These are phyloP conservation scores for Atractosteus spatula DNA, from an alignment of 2,113 vertebrate genomes.

Conservation along the genomic window DNA sequence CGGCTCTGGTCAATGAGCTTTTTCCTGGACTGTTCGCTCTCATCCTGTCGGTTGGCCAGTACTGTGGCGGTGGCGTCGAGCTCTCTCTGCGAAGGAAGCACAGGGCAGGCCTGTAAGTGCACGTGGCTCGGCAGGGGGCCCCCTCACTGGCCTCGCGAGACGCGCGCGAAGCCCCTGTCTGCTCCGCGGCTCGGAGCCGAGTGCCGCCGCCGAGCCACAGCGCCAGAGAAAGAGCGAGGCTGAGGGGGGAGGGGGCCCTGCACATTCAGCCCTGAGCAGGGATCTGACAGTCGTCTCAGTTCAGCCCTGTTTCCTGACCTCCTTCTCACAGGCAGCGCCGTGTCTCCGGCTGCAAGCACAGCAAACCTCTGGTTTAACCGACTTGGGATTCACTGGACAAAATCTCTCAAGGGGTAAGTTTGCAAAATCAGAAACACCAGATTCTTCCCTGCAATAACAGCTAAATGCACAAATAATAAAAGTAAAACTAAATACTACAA, in stretches of 20 bases:
- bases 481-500: too few relatives aligned
- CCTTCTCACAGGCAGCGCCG: not conserved
- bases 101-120: conserved; percentile 16
- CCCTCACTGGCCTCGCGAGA: conserved; percentile 25
- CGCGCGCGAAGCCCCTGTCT: conserved; percentile 12
- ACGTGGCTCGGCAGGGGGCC: conserved; percentile 14
- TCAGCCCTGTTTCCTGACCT: not conserved
- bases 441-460: too few relatives aligned
- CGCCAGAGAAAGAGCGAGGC: not conserved
- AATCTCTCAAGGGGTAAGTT: too few relatives aligned
- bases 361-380: too few relatives aligned
- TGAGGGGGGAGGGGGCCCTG: not conserved
- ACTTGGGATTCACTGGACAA: not conserved
- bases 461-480: too few relatives aligned
- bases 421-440: too few relatives aligned
- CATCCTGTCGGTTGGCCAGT: conserved; percentile 97
- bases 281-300: not conserved
- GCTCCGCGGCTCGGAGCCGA: not conserved
- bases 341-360: not conserved
- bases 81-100: conserved; percentile 80
- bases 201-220: not conserved
- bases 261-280: not conserved
- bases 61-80: conserved; percentile 94
- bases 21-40: conserved; percentile 96
- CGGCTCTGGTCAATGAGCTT: conserved; percentile 97